phyloP scores from a whole-genome alignment of 2,888 invertebrate genomes.

The Flexamia atlantica region DNA sequence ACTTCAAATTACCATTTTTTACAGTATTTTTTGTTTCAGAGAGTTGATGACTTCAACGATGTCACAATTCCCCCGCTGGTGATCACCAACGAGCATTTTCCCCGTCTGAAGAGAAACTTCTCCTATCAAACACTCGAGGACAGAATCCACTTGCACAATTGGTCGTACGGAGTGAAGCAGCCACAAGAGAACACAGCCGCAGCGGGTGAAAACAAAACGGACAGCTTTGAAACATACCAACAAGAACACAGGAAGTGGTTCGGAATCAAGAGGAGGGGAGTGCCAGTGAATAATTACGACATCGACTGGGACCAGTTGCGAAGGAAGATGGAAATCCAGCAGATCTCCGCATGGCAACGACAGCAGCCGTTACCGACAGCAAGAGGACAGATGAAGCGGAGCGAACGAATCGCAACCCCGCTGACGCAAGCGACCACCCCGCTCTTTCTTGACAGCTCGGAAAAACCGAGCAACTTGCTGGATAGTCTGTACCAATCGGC shows the following conservation, averaged over 20 bases:
- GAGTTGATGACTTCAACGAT: slow-evolving; percentile 1
- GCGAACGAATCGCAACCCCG: background rate
- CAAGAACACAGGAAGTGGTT: slow-evolving; percentile 47
- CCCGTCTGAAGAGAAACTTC: background rate
- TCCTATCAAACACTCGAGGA: background rate
- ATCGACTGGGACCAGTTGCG: slow-evolving; percentile 51
- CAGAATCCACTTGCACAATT: background rate
- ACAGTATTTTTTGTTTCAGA: background rate
- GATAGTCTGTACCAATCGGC: background rate
- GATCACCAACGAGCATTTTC: background rate
- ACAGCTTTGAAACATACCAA: slow-evolving; percentile 52
- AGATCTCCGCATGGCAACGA: background rate
- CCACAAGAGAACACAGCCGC: background rate
- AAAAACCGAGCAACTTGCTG: slow-evolving; percentile 10
- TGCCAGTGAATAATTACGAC: slow-evolving; percentile 46
- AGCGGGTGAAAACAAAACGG: background rate
- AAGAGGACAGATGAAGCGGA: background rate
- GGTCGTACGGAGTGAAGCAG: background rate
- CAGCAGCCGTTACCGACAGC: background rate
- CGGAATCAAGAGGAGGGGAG: background rate
- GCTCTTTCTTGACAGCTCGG: background rate
- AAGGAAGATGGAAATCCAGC: background rate
- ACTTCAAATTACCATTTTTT: too few relatives aligned
- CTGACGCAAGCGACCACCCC: slow-evolving; percentile 15
- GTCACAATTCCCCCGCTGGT: background rate